Evolutionary conservation across 1,140 invertebrate genomes (phyloP), one percentile per base, ranked within the genome.

Genomic region (Helicoverpa armigera): DNA sequence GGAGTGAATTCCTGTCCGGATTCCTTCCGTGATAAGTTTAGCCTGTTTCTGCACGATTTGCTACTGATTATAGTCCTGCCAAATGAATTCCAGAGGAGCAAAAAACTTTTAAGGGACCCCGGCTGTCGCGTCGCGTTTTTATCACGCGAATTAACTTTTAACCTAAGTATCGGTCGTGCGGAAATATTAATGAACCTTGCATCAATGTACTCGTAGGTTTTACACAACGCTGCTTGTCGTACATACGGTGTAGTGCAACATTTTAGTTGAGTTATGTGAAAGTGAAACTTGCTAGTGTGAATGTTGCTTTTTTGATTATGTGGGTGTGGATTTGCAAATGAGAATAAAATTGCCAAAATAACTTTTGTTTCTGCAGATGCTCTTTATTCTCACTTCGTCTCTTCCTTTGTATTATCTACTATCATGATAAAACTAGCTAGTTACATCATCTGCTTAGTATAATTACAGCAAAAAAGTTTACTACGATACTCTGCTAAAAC

Each of bases 41-140:
- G 69, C 82, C 83, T 79, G 75, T 80, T 90, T 92, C 89, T 90
- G 90, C 89, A 91, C 90, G 90, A 92, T 89, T 92, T 92, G 84
- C 74, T 86, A 73, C 83, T 90, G 90, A 92, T 91, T 90, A 82
- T 76, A 86, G 85, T 81, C 84, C 84, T 83, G 75, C 74, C 79
- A 85, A 91, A 89, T 89, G 85, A 88, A 92, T 88, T 90, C 81
- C 83, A 53, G 79, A 78, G 83, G 85, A 75, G 81, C 63, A 87
- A 83, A 85, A 83, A 88, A 50, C 23, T 75, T 67, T 73, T 53
- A 69, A 61, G 50, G 58, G 61, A 54, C 53, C 31, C 65, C 2
- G 53, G 53, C 29, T 70, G 53, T 79, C 76, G 65, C 50, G 65
- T 69, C 65, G 65, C 13, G 76, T 69, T 79, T 78, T 79, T 79